A percentile compares a stretch with the other conserved stretches of the same genome.
Conservation (phyloP, 53 echinoderm and acorn worm species). For the Arbacia lixula region DNA sequence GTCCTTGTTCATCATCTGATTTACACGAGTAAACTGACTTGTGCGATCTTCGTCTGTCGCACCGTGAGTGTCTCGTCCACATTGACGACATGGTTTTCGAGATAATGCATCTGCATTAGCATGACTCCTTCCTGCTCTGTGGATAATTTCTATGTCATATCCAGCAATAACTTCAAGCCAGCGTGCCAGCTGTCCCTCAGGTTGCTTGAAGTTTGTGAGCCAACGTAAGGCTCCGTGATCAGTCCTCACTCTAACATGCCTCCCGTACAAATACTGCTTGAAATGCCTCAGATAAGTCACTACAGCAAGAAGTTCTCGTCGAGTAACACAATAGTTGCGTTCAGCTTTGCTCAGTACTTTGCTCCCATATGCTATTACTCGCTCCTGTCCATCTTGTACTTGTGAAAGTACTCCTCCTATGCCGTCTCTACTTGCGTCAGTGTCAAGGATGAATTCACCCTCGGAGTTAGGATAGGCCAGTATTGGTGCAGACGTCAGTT, state of each 20-base stretch:
- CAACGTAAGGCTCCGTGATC: constrained; percentile 63
- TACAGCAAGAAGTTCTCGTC: constrained; percentile 52
- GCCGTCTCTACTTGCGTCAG: constrained; percentile 55
- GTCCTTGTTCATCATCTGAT: too few relatives aligned
- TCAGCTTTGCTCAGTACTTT: constrained; percentile 56
- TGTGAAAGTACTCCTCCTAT: constrained; percentile 63
- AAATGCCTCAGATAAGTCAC: constrained; percentile 30
- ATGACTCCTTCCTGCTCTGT: constrained; percentile 39
- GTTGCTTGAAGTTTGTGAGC: constrained; percentile 55
- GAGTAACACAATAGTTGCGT: constrained; percentile 67
- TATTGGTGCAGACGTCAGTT: constrained; percentile 49
- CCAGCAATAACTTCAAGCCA: constrained; percentile 34
- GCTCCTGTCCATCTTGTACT: constrained; percentile 55
- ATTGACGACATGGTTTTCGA: constrained; percentile 34
- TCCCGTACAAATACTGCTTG: constrained; percentile 49
- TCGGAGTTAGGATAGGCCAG: constrained; percentile 45
- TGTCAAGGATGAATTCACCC: constrained; percentile 51
- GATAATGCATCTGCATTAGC: constrained; percentile 51
- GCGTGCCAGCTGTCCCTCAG: constrained; percentile 59
- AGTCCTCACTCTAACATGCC: constrained; percentile 33
- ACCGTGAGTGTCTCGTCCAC: constrained; percentile 33
- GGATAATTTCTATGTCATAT: constrained; percentile 42
- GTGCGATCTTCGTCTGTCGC: too few relatives aligned
- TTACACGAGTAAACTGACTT: too few relatives aligned
- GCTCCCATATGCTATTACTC: constrained; percentile 58